phyloP scores from a whole-genome alignment of 2,888 invertebrate species.

The Drosophila aldrichi region DNA sequence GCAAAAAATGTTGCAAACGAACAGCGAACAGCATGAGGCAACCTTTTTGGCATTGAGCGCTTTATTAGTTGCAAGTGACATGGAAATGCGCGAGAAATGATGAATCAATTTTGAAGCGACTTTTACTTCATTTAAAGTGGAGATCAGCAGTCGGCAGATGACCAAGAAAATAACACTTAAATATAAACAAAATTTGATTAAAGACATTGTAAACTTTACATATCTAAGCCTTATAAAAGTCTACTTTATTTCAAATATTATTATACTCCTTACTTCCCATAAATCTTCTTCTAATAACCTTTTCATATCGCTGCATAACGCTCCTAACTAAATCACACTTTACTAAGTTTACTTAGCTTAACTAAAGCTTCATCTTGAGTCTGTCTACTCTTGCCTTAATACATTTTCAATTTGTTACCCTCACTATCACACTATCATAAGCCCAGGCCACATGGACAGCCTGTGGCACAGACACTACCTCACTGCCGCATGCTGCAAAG shows the following conservation, averaged over 20 bases:
- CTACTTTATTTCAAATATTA: too few relatives aligned
- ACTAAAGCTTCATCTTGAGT: neutral
- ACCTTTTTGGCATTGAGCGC: slow-evolving; percentile 57
- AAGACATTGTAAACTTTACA: too few relatives aligned
- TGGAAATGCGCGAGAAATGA: slow-evolving; percentile 34
- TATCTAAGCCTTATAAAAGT: too few relatives aligned
- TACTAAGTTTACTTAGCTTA: neutral
- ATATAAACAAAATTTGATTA: too few relatives aligned
- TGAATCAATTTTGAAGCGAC: slow-evolving; percentile 40
- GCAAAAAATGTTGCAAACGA: slow-evolving; percentile 19
- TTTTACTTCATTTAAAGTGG: neutral
- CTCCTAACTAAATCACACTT: too few relatives aligned
- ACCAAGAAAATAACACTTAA: too few relatives aligned
- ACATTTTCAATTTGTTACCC: neutral
- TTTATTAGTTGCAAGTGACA: slow-evolving; percentile 64
- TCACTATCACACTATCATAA: neutral
- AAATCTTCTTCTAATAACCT: too few relatives aligned
- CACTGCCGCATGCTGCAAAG: slow-evolving; percentile 31
- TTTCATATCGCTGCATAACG: too few relatives aligned
- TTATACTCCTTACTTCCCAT: too few relatives aligned
- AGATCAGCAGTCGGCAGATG: neutral
- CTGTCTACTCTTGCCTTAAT: neutral
- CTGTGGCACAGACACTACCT: slow-evolving; percentile 8
- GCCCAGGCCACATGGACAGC: slow-evolving; percentile 10
- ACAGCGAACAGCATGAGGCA: slow-evolving; percentile 38